These are phyloP conservation scores for Drosophila trapezifrons DNA, from an alignment of 1,140 invertebrate species.

Conservation along the genomic window DNA sequence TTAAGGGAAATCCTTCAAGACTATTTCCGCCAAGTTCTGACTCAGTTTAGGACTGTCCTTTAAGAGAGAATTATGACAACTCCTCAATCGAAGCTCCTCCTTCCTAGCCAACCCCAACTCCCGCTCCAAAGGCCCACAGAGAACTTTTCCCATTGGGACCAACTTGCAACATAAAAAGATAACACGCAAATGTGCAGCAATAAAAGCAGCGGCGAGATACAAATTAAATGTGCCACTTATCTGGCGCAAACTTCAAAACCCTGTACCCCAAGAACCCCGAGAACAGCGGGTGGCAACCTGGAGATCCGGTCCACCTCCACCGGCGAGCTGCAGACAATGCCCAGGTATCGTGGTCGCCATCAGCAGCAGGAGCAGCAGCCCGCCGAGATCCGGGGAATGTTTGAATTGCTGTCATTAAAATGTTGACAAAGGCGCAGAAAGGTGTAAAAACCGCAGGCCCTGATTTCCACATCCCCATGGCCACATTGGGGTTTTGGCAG, in stretches of 20 bases:
- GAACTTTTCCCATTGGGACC: constrained; percentile 12
- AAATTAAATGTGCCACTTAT: constrained; percentile 78
- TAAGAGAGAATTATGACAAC: constrained; percentile 4
- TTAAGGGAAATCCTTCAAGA: too few species aligned
- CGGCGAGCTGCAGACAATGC: constrained; percentile 53
- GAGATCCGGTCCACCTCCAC: constrained; percentile 5
- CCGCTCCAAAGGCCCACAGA: background rate
- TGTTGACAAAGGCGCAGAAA: constrained; percentile 82
- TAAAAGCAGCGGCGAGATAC: constrained; percentile 56
- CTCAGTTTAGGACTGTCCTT: too few species aligned
- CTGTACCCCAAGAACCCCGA: constrained; percentile 36
- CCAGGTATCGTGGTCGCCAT: constrained; percentile 68
- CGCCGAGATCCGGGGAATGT: constrained; percentile 48
- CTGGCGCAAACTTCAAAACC: constrained; percentile 60
- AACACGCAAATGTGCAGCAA: constrained; percentile 74
- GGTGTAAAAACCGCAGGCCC: constrained; percentile 69
- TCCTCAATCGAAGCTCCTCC: background rate
- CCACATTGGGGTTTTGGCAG: constrained; percentile 1
- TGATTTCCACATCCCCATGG: constrained; percentile 6
- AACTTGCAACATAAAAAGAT: constrained; percentile 77
- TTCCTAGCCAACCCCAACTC: background rate
- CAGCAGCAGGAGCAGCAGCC: constrained; percentile 38
- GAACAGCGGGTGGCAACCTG: constrained; percentile 9
- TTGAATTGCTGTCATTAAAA: constrained; percentile 83
- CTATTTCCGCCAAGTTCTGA: too few species aligned